phyloP scores from a whole-genome alignment of 1,140 invertebrate species.

The Kradibia gibbosae region DNA sequence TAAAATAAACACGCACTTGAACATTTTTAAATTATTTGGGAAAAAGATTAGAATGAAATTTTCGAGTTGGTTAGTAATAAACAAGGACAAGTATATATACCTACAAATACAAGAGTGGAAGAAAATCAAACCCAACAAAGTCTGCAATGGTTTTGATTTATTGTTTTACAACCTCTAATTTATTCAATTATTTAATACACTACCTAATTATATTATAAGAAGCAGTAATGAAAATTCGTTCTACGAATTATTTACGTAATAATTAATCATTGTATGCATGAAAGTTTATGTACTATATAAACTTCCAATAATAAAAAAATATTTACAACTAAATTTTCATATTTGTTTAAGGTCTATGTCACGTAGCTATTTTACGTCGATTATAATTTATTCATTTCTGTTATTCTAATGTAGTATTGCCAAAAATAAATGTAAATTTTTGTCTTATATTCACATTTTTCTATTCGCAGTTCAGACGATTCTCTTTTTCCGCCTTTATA shows the following conservation, averaged over 20 bases:
- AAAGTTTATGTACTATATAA: constrained; percentile 54
- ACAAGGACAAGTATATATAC: not conserved
- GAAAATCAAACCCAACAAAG: constrained; percentile 32
- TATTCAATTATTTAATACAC: constrained; percentile 61
- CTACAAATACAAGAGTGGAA: constrained; percentile 1
- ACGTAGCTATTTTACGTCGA: constrained; percentile 54
- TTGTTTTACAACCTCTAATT: constrained; percentile 67
- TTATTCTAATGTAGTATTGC: constrained; percentile 63
- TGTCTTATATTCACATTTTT: constrained; percentile 56
- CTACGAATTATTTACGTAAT: constrained; percentile 66
- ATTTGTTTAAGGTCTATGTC: constrained; percentile 55
- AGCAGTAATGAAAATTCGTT: constrained; percentile 69
- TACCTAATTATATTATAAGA: constrained; percentile 66
- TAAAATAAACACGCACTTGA: not conserved
- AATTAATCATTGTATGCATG: constrained; percentile 60
- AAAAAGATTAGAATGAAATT: not conserved
- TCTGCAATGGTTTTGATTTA: constrained; percentile 66
- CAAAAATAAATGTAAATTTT: constrained; percentile 67
- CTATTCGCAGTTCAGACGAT: constrained; percentile 51
- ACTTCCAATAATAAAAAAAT: constrained; percentile 69
- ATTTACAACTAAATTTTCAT: constrained; percentile 65
- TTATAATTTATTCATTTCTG: constrained; percentile 55
- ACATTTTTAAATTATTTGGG: not conserved
- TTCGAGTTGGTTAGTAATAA: not conserved
- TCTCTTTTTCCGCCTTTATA: constrained; percentile 57